A percentile compares a stretch with the other conserved stretches of the same genome.
These are phyloP conservation scores for Charadrius vociferus DNA, from an alignment of 2,113 vertebrate species.

Conservation along the genomic window DNA sequence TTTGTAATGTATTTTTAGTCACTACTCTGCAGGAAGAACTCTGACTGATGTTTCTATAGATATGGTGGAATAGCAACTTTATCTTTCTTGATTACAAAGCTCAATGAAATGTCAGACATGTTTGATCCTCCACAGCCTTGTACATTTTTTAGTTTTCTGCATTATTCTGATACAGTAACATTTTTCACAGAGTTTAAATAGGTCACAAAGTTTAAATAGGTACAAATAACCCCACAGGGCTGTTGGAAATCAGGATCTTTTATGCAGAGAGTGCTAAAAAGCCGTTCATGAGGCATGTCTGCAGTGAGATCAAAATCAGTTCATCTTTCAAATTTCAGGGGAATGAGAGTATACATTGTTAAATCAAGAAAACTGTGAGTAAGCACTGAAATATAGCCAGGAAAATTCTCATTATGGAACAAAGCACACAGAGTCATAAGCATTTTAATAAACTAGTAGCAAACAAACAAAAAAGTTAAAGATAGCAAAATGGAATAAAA, in stretches of 20 bases:
- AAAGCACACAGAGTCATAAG: accelerated
- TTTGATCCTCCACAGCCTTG: not conserved
- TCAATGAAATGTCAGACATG: not conserved
- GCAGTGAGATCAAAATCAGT: not conserved
- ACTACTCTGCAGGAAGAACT: not conserved
- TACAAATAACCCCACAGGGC: not conserved
- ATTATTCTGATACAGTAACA: not conserved
- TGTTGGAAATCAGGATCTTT: not conserved
- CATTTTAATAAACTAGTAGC: not conserved
- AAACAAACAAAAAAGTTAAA: not conserved
- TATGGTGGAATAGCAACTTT: not conserved
- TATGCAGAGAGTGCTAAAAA: not conserved
- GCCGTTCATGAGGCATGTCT: not conserved
- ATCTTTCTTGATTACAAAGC: not conserved
- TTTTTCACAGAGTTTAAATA: not conserved
- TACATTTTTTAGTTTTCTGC: not conserved
- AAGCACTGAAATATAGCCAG: not conserved
- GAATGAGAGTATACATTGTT: not conserved
- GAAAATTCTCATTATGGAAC: not conserved
- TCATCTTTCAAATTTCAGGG: not conserved
- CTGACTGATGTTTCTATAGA: not conserved
- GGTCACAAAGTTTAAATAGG: not conserved
- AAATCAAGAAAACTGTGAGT: not conserved
- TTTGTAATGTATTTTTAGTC: not conserved
- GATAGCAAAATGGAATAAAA: not conserved